phyloP scores from a whole-genome alignment of 2,888 invertebrate genomes.

The Netelia inedita region DNA sequence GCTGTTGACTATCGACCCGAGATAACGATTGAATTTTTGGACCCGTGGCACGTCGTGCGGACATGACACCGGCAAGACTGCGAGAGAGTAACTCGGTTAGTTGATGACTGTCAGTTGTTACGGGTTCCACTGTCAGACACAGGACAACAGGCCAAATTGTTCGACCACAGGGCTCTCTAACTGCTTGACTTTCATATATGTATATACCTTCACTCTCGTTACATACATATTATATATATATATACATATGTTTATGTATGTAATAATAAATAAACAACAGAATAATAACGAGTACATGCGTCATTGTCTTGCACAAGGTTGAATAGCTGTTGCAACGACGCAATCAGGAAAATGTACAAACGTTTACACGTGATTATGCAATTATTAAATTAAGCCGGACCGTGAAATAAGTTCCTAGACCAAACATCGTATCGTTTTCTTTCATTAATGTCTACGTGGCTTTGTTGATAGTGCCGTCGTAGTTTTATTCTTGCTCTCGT shows the following conservation, averaged over 20 bases:
- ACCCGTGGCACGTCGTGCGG: background rate
- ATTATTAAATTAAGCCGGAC: conserved; percentile 60
- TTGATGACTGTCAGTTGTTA: conserved; percentile 59
- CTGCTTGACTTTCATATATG: conserved; percentile 3
- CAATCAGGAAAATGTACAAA: conserved; percentile 42
- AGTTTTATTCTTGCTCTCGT: conserved; percentile 15
- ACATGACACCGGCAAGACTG: conserved; percentile 6
- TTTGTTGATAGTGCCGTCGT: conserved; percentile 14
- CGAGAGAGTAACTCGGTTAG: conserved; percentile 54
- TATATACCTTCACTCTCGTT: conserved; percentile 26
- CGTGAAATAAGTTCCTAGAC: conserved; percentile 59
- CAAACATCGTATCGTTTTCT: conserved; percentile 50
- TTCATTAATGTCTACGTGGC: conserved; percentile 18
- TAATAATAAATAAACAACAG: background rate
- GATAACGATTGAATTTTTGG: conserved; percentile 6
- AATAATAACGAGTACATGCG: background rate
- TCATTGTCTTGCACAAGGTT: conserved; percentile 52
- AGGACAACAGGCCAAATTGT: conserved; percentile 45
- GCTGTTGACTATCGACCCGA: background rate
- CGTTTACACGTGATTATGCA: conserved; percentile 59
- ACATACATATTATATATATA: background rate
- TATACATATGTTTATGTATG: background rate
- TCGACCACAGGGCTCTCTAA: conserved; percentile 30
- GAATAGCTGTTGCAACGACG: conserved; percentile 30
- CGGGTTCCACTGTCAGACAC: conserved; percentile 45